phyloP scores from a whole-genome alignment of 2,797 vertebrate genomes.

The Peromyscus melanophrys region DNA sequence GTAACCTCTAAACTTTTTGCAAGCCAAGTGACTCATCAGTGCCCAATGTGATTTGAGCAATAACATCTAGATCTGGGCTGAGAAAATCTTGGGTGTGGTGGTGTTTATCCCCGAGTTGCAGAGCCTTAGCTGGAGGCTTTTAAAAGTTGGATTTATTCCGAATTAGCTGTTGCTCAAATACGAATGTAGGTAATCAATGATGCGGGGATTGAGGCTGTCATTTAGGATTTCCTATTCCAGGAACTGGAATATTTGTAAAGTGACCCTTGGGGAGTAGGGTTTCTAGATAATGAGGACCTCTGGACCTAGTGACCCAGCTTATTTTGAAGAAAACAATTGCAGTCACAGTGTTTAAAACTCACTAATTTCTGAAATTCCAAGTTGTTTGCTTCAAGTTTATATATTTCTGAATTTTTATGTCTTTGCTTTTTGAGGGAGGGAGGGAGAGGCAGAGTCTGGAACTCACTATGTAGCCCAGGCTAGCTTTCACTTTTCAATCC shows the following conservation, averaged over 20 bases:
- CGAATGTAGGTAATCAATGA: background rate
- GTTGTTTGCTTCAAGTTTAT: background rate
- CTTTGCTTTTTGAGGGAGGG: background rate
- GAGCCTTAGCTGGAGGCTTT: background rate
- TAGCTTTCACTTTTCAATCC: background rate
- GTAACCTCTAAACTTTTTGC: conserved; percentile 2
- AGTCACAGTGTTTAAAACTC: background rate
- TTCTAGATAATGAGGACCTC: background rate
- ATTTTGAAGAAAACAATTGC: background rate
- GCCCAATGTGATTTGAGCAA: background rate
- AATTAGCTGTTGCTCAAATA: background rate
- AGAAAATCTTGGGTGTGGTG: background rate
- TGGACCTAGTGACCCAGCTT: background rate
- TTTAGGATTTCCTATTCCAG: background rate
- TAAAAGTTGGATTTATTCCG: background rate
- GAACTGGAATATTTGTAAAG: conserved; percentile 41
- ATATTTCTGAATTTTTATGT: background rate
- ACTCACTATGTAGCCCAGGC: background rate
- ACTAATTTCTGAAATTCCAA: background rate
- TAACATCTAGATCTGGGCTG: background rate
- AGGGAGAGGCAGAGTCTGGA: background rate
- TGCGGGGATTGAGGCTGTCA: background rate
- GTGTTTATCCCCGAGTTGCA: background rate
- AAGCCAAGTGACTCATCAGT: conserved; percentile 44
- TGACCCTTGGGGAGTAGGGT: conserved; percentile 40